Base-by-base conservation (phyloP, 2,888 invertebrate genomes). In the Flabesymbios commensalis region DNA sequence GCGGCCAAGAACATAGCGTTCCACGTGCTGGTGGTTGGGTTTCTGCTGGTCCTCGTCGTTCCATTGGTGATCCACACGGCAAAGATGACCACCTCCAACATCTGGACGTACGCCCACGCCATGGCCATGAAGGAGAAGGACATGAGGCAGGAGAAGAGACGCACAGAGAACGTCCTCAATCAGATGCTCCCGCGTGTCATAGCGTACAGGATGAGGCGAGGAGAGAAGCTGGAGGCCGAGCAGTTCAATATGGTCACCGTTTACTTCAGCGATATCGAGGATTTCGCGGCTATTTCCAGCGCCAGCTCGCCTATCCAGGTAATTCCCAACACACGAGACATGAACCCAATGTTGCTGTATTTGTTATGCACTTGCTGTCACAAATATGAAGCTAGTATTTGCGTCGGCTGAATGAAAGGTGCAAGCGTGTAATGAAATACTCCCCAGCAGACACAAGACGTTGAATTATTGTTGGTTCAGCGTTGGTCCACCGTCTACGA, bases 221-320 rank as follows among this genome's bases (percentile, higher is more conserved):
- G 65, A 49, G 63, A 63, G 14, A 48, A 49, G 19, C 39, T 63
- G 17, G 53, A 32, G 17, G 56, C 65, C 1, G 62, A 65, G 31
- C 51, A 59, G 39, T 65, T 51, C 39, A 31, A 59, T n/a, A 54
- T 52, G 7, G 63, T 57, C n/a, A 63, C 65, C 4, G 49, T 65
- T n/a, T 51, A 63, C 41, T 65, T 63, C 56, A 56, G 57, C 22
- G 65, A 65, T 56, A 59, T 65, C 36, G 65, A 56, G 4, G 63
- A 65, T 47, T 65, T 65, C 56, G 56, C 41, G 5, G 62, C 62
- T 7, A 59, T 63, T n/a, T 57, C 59, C 1, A 57, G 31, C 17
- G 52, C 28, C 17, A 63, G 62, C 48, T 51, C 43, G 14, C 65
- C 65, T 1, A 41, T 63, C 26, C 52, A 59, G 32, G 56, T 65